Conservation (phyloP, 2,797 vertebrate genomes). For the Lerista edwardsae region DNA sequence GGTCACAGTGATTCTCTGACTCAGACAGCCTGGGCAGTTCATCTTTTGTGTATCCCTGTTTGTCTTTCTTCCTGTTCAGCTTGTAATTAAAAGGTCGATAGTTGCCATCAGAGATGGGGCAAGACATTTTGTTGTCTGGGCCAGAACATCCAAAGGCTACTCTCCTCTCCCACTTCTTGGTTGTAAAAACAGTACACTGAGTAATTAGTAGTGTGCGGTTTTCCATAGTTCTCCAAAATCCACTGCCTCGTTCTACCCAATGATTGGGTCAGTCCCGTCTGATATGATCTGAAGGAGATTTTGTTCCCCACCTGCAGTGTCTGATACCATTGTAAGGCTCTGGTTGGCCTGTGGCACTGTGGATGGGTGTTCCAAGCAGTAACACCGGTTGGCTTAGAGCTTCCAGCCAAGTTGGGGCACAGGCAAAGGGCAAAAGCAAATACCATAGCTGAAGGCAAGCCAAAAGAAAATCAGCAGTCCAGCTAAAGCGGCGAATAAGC, state of each 20-base stretch:
- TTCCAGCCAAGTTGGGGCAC: no score
- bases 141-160: neutral
- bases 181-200: neutral
- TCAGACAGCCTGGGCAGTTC: neutral
- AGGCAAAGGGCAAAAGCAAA: no score
- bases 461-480: no score
- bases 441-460: no score
- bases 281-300: neutral
- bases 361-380: no score
- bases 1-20: neutral
- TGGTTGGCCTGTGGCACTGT: no score
- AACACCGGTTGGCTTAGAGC: no score
- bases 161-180: no score
- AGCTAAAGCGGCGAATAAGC: no score
- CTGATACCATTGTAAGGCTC: neutral
- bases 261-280: neutral
- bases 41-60: neutral
- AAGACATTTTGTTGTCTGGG: neutral
- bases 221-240: neutral
- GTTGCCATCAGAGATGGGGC: neutral
- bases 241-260: neutral
- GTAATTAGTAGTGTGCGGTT: neutral
- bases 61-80: neutral
- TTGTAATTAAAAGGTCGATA: slow-evolving; percentile 2
- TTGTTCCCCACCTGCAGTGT: neutral